Evolutionary conservation across 2,888 invertebrate species (phyloP), one percentile per base, ranked within the genome.

Genomic region (Xylota segnis): DNA sequence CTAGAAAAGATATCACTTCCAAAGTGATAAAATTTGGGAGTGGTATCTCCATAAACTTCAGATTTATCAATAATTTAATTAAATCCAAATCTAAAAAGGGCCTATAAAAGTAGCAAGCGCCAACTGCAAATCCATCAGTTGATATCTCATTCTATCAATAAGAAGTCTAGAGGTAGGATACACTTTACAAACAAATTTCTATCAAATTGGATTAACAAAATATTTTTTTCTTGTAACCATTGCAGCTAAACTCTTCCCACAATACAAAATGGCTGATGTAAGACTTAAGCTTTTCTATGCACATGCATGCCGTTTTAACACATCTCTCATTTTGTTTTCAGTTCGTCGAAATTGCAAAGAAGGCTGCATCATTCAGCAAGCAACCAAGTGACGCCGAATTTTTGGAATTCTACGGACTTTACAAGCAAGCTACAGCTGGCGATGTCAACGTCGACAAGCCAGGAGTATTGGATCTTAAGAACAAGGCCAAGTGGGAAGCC

Each of bases 401-500:
- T 91, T 93, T 97, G 82, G 95, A 96, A 86, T 92, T 98, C 29
- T 98, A 98, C 92, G 95, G 95, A 0, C 93, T 97, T 9, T 98
- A 94, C 93, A 98, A 98, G 91, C 98, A 98, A 92, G 96, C 95
- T 2, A 95, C 94, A 66, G 92, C 95, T 87, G 98, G 98, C 0
- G 97, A 98, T 91, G 94, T 95, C 81, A 96, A 96, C 91, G 96
- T 95, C 88, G 97, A 93, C 50, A 95, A 96, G 88, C 98, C 98
- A 68, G 97, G 98, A 72, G 94, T 97, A 92, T 90, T 98, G 84
- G 98, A 98, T 90, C 92, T 96, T 88, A 96, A 96, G 92, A 98
- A 96, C 87, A 98, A 97, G 91, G 98, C 97, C 29, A 99, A 98
- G 93, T 98, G 97, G 96, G 96, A 97, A 92, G 95, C 97, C 0